Percentiles rank a stretch among this genome's conserved stretches.
These are phyloP conservation scores for Cantharis rustica DNA, from an alignment of 2,888 invertebrate species.

Conservation along the genomic window DNA sequence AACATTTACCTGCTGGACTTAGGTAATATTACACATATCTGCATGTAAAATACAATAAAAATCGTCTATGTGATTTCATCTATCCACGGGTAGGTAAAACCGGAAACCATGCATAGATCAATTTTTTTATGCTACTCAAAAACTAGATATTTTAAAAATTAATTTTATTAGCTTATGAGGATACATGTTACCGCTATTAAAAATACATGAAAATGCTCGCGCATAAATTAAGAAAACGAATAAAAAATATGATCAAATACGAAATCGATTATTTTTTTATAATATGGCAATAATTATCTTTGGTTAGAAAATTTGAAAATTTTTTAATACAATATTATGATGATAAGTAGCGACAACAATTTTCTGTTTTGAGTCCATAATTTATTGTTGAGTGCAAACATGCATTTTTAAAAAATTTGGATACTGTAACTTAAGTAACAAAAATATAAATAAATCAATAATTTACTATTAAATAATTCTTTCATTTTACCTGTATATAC, in stretches of 20 bases:
- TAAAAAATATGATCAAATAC: not conserved
- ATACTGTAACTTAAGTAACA: not conserved
- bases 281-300: not conserved
- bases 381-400: not conserved
- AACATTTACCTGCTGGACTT: no score
- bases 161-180: conserved; percentile 23
- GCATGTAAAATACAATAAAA: no score
- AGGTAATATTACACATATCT: no score
- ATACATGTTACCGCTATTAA: conserved; percentile 20
- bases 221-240: conserved; percentile 5
- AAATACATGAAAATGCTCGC: conserved; percentile 13
- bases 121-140: not conserved
- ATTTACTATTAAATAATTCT: conserved; percentile 9
- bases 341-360: not conserved
- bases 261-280: not conserved
- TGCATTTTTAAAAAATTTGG: not conserved
- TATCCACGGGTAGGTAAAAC: no score
- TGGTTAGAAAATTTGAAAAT: not conserved
- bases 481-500: conserved; percentile 25
- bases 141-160: conserved; percentile 20
- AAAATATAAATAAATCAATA: conserved; percentile 8
- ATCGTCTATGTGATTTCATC: no score
- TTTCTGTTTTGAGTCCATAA: not conserved
- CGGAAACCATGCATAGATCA: not conserved
- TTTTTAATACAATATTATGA: not conserved